Conservation (phyloP, 35 echinoderm and acorn worm genomes). For the Chiridota heheva region DNA sequence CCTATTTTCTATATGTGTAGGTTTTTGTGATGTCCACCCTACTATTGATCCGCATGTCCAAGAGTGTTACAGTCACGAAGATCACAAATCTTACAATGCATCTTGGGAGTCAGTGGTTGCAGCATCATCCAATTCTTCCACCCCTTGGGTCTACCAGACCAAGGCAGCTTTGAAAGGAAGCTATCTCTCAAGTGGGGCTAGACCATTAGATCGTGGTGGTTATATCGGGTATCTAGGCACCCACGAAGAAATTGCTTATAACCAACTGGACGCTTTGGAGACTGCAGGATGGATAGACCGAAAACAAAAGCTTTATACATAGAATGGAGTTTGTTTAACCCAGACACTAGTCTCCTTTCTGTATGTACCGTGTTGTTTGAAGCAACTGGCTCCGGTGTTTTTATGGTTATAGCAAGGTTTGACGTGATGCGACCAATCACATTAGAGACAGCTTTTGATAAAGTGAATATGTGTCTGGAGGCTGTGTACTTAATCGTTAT, state of each 20-base stretch:
- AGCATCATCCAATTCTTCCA: background rate
- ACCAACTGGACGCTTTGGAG: constrained; percentile 9
- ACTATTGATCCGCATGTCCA: no score
- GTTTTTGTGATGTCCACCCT: no score
- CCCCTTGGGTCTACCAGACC: constrained; percentile 62
- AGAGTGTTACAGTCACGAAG: no score
- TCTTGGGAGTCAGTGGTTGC: constrained; percentile 38
- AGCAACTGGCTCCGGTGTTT: constrained; percentile 28
- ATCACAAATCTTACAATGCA: constrained; percentile 5
- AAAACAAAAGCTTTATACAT: constrained; percentile 69
- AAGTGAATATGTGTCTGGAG: constrained; percentile 68
- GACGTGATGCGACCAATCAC: constrained; percentile 46
- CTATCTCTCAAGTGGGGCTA: constrained; percentile 24
- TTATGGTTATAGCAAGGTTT: constrained; percentile 36
- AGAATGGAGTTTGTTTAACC: constrained; percentile 89
- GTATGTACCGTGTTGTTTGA: constrained; percentile 69
- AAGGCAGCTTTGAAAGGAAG: constrained; percentile 34
- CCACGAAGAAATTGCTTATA: background rate
- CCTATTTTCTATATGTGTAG: no score
- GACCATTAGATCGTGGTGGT: constrained; percentile 52
- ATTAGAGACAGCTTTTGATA: constrained; percentile 30
- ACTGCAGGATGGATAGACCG: constrained; percentile 59
- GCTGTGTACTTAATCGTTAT: constrained; percentile 72
- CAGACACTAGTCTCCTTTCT: constrained; percentile 72
- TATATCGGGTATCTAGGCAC: constrained; percentile 54